These are phyloP conservation scores for Eremophila alpestris DNA, from an alignment of 2,797 vertebrate species.

Conservation along the genomic window DNA sequence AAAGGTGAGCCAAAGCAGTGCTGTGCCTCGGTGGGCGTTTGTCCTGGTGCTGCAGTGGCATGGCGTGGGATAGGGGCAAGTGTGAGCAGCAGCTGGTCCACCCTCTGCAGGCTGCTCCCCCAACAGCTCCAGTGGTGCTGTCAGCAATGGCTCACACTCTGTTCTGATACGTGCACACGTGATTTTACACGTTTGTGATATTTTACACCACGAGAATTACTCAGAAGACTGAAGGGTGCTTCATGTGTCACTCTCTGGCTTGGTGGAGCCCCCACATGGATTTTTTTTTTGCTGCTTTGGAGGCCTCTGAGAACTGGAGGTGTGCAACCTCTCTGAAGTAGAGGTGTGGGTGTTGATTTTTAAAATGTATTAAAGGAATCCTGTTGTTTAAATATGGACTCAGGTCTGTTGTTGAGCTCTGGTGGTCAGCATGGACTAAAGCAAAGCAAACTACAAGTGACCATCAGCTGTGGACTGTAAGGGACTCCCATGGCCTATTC, in stretches of 20 bases:
- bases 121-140: background rate
- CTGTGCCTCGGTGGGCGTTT: rapidly evolving
- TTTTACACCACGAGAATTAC: background rate
- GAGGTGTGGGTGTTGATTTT: background rate
- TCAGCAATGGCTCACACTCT: background rate
- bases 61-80: rapidly evolving
- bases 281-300: background rate
- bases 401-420: background rate
- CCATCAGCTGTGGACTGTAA: rapidly evolving
- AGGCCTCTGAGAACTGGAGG: background rate
- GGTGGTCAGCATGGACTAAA: background rate
- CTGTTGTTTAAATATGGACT: background rate
- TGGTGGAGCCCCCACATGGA: background rate
- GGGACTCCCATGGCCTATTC: background rate
- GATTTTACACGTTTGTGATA: background rate
- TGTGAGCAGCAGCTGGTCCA: background rate
- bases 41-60: rapidly evolving
- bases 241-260: background rate
- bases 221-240: background rate
- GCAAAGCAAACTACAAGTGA: background rate
- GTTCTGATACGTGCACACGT: rapidly evolving
- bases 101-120: background rate
- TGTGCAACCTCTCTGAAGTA: background rate
- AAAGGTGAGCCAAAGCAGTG: background rate
- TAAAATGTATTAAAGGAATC: background rate